Conservation (phyloP, 2,797 vertebrate species). For the Etheostoma perlongum region DNA sequence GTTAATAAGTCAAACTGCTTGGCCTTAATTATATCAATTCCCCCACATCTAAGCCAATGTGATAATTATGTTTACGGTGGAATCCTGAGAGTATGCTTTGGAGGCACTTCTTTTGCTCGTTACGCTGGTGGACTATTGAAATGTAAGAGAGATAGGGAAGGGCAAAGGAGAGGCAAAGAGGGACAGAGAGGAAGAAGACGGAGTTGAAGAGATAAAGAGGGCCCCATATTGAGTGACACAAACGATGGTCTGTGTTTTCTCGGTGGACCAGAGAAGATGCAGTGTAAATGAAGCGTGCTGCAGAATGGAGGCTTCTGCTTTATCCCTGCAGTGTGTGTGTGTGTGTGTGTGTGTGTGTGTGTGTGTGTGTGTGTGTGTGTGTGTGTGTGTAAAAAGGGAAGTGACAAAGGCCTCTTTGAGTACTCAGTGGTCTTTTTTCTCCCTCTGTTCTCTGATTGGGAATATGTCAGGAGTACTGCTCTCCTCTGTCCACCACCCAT, state of each 20-base stretch:
- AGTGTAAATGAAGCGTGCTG: slow-evolving; percentile 76
- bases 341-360: slow-evolving; percentile 49
- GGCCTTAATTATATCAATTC: slow-evolving; percentile 4
- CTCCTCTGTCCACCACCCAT: slow-evolving; percentile 40
- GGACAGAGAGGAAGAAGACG: slow-evolving; percentile 15
- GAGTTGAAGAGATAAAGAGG: slow-evolving; percentile 48
- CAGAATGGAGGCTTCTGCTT: slow-evolving; percentile 63
- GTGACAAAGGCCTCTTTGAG: slow-evolving; percentile 65
- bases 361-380: slow-evolving; percentile 40
- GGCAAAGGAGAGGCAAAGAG: slow-evolving; percentile 25
- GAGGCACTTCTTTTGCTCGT: slow-evolving; percentile 1
- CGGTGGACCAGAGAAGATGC: slow-evolving; percentile 84
- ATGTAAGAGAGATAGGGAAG: slow-evolving; percentile 12
- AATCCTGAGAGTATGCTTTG: slow-evolving; percentile 30
- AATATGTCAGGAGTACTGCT: slow-evolving; percentile 47
- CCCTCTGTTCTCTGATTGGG: slow-evolving; percentile 48
- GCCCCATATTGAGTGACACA: slow-evolving; percentile 70
- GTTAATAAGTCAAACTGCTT: slow-evolving; percentile 24
- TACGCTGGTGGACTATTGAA: neutral
- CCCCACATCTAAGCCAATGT: slow-evolving; percentile 15
- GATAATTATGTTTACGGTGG: slow-evolving; percentile 18
- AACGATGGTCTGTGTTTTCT: slow-evolving; percentile 82
- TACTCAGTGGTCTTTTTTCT: slow-evolving; percentile 40
- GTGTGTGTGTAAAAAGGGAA: slow-evolving; percentile 30
- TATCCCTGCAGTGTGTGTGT: slow-evolving; percentile 53